phyloP scores from a whole-genome alignment of 1,140 invertebrate species.

The Megalonaias nervosa region DNA sequence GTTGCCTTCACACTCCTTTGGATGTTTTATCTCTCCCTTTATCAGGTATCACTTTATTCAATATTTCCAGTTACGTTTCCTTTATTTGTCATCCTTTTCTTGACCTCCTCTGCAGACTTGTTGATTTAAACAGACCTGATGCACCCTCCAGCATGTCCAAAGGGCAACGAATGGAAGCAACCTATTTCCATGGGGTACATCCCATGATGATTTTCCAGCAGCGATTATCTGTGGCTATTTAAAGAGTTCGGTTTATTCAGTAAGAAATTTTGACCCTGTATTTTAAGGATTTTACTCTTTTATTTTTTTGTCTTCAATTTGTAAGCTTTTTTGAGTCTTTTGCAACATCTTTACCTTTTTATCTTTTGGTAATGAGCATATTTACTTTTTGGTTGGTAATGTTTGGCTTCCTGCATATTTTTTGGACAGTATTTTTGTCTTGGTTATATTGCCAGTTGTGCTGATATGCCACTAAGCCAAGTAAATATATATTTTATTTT shows the following conservation, averaged over 20 bases:
- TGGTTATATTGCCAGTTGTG: too few species aligned
- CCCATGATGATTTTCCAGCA: not conserved
- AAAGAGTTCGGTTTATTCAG: not conserved
- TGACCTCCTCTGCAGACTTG: not conserved
- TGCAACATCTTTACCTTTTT: too few species aligned
- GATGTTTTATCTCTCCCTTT: conserved; percentile 83
- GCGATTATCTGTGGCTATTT: not conserved
- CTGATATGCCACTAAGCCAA: too few species aligned
- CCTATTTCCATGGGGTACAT: too few species aligned
- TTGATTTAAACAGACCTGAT: not conserved
- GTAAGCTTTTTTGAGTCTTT: too few species aligned
- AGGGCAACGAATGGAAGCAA: too few species aligned
- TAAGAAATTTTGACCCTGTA: not conserved
- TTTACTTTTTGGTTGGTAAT: too few species aligned
- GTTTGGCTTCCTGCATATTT: too few species aligned
- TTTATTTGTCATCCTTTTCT: not conserved
- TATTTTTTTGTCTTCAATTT: too few species aligned
- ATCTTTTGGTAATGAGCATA: too few species aligned
- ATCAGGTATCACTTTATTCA: conserved; percentile 74
- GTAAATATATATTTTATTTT: too few species aligned
- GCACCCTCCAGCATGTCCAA: not conserved
- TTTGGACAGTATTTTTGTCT: too few species aligned
- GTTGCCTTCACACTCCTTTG: conserved; percentile 79
- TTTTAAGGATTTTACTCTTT: not conserved
- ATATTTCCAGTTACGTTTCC: not conserved